Conservation (phyloP, 1,140 invertebrate species). For the Aphaenogaster ashmeadi region DNA sequence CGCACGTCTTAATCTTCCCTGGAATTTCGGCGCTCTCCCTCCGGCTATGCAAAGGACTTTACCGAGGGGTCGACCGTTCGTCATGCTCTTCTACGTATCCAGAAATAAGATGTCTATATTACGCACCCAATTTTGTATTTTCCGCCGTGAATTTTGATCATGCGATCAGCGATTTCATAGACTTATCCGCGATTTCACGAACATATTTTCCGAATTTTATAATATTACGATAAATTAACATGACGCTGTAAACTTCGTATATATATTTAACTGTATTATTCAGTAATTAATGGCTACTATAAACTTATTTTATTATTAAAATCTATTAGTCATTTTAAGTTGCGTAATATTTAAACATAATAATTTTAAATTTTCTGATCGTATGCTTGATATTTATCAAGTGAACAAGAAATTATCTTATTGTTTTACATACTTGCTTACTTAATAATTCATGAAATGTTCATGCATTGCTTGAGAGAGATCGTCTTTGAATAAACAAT, state of each 20-base stretch:
- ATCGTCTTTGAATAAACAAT: slow-evolving; percentile 29
- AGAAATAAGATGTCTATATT: slow-evolving; percentile 71
- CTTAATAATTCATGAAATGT: neutral
- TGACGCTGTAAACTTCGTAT: neutral
- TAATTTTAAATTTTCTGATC: neutral
- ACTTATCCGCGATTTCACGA: neutral
- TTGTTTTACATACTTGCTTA: neutral
- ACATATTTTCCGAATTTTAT: neutral
- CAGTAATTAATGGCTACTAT: neutral
- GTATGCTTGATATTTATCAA: neutral
- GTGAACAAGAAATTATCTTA: neutral
- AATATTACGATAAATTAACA: neutral
- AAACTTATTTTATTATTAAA: slow-evolving; percentile 2
- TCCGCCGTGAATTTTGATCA: slow-evolving; percentile 48
- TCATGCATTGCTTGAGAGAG: slow-evolving; percentile 8
- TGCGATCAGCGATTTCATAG: slow-evolving; percentile 23
- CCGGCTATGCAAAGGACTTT: slow-evolving; percentile 74
- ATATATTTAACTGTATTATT: neutral
- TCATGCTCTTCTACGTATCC: slow-evolving; percentile 66
- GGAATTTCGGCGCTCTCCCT: slow-evolving; percentile 71
- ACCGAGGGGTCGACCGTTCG: slow-evolving; percentile 66
- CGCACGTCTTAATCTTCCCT: slow-evolving; percentile 76
- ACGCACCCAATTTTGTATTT: slow-evolving; percentile 59
- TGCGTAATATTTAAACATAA: neutral
- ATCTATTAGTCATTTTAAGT: neutral